Conservation (phyloP, 2,113 vertebrate genomes). For the Regulus satrapa region DNA sequence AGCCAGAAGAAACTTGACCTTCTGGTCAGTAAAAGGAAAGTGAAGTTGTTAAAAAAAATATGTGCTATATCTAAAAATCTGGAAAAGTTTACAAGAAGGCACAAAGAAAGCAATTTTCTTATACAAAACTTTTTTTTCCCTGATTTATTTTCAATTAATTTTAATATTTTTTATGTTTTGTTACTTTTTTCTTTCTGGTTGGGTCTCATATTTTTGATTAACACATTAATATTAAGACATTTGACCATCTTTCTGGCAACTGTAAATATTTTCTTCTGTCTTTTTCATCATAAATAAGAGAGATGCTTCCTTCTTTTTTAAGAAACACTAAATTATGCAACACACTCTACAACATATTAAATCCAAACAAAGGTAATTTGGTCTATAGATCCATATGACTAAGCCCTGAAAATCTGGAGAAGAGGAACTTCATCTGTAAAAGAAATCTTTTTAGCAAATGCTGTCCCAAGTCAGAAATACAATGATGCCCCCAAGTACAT, state of each 20-base stretch:
- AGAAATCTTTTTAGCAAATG: neutral
- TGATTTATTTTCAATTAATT: neutral
- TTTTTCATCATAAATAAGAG: neutral
- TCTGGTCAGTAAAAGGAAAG: neutral
- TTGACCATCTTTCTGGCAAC: neutral
- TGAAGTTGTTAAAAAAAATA: neutral
- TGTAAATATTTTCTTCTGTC: neutral
- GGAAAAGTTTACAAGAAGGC: neutral
- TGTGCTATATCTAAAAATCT: neutral
- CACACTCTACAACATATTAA: neutral
- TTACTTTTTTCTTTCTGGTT: accelerated
- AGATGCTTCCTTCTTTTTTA: neutral
- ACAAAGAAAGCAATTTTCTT: neutral
- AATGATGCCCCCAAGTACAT: neutral
- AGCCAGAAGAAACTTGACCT: neutral
- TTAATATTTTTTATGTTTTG: neutral
- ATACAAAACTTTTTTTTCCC: neutral
- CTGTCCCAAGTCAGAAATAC: neutral
- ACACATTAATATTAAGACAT: neutral
- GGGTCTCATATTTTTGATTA: neutral
- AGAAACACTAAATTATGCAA: neutral
- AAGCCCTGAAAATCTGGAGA: neutral
- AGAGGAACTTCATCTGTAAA: neutral
- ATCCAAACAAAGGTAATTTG: neutral
- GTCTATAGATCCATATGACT: neutral